Percentiles rank a stretch among this genome's conserved stretches.
Conservation (phyloP, 2,888 invertebrate species). For the Euphydryas editha region DNA sequence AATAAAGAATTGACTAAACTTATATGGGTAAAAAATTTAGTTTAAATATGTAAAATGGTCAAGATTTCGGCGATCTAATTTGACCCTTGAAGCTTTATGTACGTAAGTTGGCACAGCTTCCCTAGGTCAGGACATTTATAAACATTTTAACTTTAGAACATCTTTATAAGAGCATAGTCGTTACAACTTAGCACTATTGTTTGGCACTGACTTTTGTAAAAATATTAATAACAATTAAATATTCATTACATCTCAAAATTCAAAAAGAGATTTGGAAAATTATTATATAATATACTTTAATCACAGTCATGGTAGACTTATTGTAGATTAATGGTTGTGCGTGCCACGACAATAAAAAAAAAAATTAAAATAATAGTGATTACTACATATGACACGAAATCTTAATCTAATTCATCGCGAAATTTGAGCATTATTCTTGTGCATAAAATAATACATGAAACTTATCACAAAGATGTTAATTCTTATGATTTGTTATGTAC, state of each 20-base stretch:
- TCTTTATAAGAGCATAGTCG: constrained; percentile 73
- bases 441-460: constrained; percentile 76
- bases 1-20: constrained; percentile 81
- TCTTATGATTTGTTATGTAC: constrained; percentile 63
- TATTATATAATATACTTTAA: constrained; percentile 71
- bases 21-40: constrained; percentile 80
- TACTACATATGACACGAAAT: constrained; percentile 82
- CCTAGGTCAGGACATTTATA: constrained; percentile 68
- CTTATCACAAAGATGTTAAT: constrained; percentile 68
- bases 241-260: constrained; percentile 55
- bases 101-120: constrained; percentile 56
- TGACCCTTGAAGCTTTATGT: constrained; percentile 70
- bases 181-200: constrained; percentile 81
- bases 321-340: constrained; percentile 63
- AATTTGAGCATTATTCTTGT: constrained; percentile 82
- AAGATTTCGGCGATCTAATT: constrained; percentile 81
- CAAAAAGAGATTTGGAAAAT: constrained; percentile 65
- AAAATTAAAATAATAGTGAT: constrained; percentile 66
- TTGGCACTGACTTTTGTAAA: constrained; percentile 78
- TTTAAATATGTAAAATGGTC: constrained; percentile 77
- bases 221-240: constrained; percentile 53
- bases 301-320: constrained; percentile 79
- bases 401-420: constrained; percentile 79
- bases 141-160: constrained; percentile 68
- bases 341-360: constrained; percentile 75